These are phyloP conservation scores for Candoia aspera DNA, from an alignment of 2,113 vertebrate species.

Conservation along the genomic window DNA sequence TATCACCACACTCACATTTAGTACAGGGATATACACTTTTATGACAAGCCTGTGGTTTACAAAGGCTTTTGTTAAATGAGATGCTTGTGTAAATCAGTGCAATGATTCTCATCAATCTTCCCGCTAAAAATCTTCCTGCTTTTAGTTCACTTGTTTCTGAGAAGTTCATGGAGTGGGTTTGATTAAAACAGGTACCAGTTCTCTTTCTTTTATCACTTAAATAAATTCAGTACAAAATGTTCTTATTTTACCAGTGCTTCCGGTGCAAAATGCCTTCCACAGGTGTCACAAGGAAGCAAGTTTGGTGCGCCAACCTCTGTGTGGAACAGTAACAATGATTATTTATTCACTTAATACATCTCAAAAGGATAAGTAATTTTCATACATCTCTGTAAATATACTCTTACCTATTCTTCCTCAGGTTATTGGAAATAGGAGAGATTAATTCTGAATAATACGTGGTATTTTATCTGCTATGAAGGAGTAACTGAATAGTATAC, in stretches of 20 bases:
- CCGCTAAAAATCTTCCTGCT: not conserved
- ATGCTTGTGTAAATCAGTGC: not conserved
- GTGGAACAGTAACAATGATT: conserved; percentile 56
- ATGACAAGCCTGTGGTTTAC: not conserved
- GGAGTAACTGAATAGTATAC: not conserved
- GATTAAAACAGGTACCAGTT: not conserved
- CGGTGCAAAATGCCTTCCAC: conserved; percentile 66
- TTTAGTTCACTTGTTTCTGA: not conserved
- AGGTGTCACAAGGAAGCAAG: conserved; percentile 63
- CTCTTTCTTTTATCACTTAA: conserved; percentile 53
- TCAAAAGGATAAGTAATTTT: not conserved
- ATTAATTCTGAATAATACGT: not conserved
- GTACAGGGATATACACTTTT: not conserved
- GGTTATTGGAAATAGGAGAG: not conserved
- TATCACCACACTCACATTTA: not conserved
- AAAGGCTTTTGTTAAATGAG: not conserved
- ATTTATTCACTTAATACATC: conserved; percentile 11
- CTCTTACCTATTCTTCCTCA: conserved; percentile 11
- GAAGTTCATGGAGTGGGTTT: not conserved
- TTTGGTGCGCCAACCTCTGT: conserved; percentile 60
- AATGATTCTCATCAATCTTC: not conserved
- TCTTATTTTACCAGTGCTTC: conserved; percentile 71
- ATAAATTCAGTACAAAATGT: conserved; percentile 45
- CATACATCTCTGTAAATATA: not conserved
- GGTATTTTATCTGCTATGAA: not conserved